Percentiles rank a stretch among this genome's conserved stretches.
phyloP scores from a whole-genome alignment of 92 coral and sea anemone genomes.

The Isaurus tuberculatus region DNA sequence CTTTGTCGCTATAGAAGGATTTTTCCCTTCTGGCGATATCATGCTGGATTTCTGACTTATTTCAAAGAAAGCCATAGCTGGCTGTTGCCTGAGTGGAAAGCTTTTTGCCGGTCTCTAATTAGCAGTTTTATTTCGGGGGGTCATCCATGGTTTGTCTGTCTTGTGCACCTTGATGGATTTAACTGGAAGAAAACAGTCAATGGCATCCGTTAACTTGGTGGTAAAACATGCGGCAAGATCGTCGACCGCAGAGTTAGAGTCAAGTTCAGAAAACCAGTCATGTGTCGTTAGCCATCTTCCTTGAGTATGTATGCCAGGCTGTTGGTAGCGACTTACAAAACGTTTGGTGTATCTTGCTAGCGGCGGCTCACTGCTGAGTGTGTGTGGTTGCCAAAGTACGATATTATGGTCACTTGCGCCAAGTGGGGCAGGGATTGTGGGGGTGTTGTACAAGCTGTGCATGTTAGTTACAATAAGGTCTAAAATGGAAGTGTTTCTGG shows the following conservation, averaged over 20 bases:
- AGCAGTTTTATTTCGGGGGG: slow-evolving; percentile 44
- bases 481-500: slow-evolving; percentile 53
- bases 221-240: slow-evolving; percentile 50
- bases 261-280: slow-evolving; percentile 50
- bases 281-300: slow-evolving; percentile 52
- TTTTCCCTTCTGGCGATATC: too few relatives aligned
- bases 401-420: slow-evolving; percentile 62
- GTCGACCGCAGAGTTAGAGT: slow-evolving; percentile 47
- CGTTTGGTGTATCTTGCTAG: slow-evolving; percentile 25
- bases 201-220: slow-evolving; percentile 28
- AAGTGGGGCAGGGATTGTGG: slow-evolving; percentile 55
- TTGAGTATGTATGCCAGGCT: slow-evolving; percentile 45
- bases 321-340: slow-evolving; percentile 28
- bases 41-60: too few relatives aligned
- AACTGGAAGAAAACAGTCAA: slow-evolving; percentile 46
- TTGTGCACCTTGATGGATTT: slow-evolving; percentile 21
- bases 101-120: slow-evolving; percentile 61
- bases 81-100: slow-evolving; percentile 50
- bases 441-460: slow-evolving; percentile 36
- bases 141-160: slow-evolving; percentile 60
- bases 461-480: slow-evolving; percentile 63
- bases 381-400: slow-evolving; percentile 22
- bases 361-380: background rate
- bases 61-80: slow-evolving; percentile 30
- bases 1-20: slow-evolving; percentile 41